Conservation (phyloP, 2,888 invertebrate species). For the Metopia argyrocephala region DNA sequence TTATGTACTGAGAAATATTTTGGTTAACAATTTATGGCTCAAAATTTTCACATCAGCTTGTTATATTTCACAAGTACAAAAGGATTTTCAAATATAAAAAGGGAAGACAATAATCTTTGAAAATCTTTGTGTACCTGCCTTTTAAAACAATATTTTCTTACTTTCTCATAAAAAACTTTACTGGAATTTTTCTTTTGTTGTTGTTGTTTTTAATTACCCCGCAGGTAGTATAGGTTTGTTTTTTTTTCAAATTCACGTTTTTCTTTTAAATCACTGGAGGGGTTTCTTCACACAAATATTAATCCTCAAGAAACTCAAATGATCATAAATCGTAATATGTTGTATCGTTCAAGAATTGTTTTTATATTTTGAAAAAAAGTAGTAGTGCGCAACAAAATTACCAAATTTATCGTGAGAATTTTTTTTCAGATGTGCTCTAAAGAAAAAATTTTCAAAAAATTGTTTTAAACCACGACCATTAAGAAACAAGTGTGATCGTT, state of each 20-base stretch:
- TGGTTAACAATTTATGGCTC: background rate
- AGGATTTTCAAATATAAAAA: background rate
- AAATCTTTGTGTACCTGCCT: background rate
- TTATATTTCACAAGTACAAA: background rate
- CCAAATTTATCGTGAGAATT: too few relatives aligned
- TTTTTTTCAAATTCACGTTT: background rate
- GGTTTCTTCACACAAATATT: background rate
- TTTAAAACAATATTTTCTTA: background rate
- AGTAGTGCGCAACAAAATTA: too few relatives aligned
- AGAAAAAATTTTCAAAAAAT: too few relatives aligned
- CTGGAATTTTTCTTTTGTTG: background rate
- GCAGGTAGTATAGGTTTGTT: background rate
- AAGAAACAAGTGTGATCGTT: slow-evolving; percentile 30
- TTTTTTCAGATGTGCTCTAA: too few relatives aligned
- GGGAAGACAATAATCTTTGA: too few relatives aligned
- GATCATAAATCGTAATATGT: background rate
- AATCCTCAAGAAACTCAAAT: too few relatives aligned
- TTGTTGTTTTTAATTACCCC: too few relatives aligned
- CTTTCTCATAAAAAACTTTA: background rate
- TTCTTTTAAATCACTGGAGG: slow-evolving; percentile 8
- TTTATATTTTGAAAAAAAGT: background rate
- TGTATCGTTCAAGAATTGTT: background rate
- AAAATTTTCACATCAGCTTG: background rate
- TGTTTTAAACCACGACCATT: too few relatives aligned
- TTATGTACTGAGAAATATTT: too few relatives aligned